Percentiles rank a stretch among this genome's conserved stretches.
Evolutionary conservation across 2,888 invertebrate genomes (phyloP).

Genomic region (Aleiodes testaceus): DNA sequence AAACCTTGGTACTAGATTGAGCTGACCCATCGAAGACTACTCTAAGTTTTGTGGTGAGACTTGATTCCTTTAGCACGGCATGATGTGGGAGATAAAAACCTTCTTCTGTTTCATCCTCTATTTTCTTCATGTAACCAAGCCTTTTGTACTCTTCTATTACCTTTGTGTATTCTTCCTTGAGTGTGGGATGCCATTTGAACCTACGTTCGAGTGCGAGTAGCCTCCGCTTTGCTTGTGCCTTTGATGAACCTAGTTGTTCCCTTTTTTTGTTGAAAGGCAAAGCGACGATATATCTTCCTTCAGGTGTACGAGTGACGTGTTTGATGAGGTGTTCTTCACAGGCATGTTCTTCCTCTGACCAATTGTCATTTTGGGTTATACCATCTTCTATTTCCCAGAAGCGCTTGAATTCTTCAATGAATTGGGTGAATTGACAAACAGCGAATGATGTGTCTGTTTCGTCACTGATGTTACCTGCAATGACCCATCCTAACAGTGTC

Average conservation of each 20-base stretch:
- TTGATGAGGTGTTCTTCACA: slow-evolving; percentile 9
- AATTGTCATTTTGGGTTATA: no score
- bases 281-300: slow-evolving; percentile 5
- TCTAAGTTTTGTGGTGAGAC: background rate
- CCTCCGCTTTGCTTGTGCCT: background rate
- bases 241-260: background rate
- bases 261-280: background rate
- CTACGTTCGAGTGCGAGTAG: background rate
- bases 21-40: slow-evolving; percentile 10
- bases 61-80: background rate
- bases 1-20: background rate
- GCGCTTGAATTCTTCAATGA: background rate
- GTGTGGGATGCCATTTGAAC: background rate
- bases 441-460: background rate
- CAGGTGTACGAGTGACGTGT: background rate
- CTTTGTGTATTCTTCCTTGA: background rate
- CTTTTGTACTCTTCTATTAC: slow-evolving; percentile 7
- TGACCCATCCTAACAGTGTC: background rate
- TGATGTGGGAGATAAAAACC: slow-evolving; percentile 1
- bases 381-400: slow-evolving; percentile 25
- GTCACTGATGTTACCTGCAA: background rate
- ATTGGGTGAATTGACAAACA: background rate
- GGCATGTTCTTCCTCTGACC: background rate
- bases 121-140: background rate
- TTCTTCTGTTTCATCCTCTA: background rate